Evolutionary conservation across 2,888 invertebrate genomes (phyloP), one percentile per base, ranked within the genome.

Genomic region (Linyphia triangularis): DNA sequence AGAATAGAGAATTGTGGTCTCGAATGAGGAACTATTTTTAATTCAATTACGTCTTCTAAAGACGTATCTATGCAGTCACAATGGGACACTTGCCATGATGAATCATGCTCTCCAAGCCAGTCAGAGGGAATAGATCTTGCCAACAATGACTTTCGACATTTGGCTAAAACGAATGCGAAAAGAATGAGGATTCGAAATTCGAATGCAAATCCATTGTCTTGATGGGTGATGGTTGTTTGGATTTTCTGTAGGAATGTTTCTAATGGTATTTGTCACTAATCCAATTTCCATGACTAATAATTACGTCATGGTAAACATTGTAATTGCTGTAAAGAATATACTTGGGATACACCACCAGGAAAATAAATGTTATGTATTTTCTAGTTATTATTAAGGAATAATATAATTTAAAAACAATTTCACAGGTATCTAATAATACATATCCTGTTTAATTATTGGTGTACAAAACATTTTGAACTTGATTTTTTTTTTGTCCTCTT

Each of bases 61-160:
- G n/a, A 33, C 33, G 59, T 37, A 33, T 33, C 9, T 22, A 77
- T 67, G 33, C 40, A 61, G 85, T 40, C 61, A 19, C 16, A 26
- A 22, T 85, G 85, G 85, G 85, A 77, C 69, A 40, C n/a, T 9
- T 77, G 85, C 85, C 85, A 85, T 28, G 59, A 61, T 85, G 85
- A 85, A 4, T 85, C 85, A 85, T n/a, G 1, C 30, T 26, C 6
- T 40, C 81, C 9, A 16, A 37, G 57, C 30, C 78, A 79, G n/a
- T 67, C 28, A 19, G 67, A 22, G 13, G 77, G 65, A 51, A 63
- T 79, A 6, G n/a, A 7, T 16, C 24, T 33, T 65, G 51, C 51
- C 72, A 43, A 77, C 43, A 69, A 59, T 37, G 37, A n/a, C 24
- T 59, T 77, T 63, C 77, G 63, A 61, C 77, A 63, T 61, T 61